These are phyloP conservation scores for Spodoptera frugiperda DNA, from an alignment of 1,140 invertebrate genomes.

Conservation along the genomic window DNA sequence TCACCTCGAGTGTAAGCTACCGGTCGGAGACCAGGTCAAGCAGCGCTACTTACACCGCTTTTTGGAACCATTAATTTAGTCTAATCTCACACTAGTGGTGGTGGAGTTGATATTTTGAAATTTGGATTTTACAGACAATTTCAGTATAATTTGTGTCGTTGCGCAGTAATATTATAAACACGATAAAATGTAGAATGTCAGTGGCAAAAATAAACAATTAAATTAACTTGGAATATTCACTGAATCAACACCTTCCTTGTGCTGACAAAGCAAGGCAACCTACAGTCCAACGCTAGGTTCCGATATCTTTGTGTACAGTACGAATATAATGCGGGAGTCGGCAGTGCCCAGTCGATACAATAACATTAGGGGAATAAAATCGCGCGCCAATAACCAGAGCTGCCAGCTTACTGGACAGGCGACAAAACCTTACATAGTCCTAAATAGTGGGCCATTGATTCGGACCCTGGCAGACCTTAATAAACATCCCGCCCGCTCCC, in stretches of 20 bases:
- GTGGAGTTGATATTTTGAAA: background rate
- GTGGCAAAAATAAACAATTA: background rate
- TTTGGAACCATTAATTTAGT: slow-evolving; percentile 3
- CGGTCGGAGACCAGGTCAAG: slow-evolving; percentile 10
- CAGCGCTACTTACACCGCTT: slow-evolving; percentile 1
- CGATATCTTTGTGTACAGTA: background rate
- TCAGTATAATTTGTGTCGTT: too few species aligned
- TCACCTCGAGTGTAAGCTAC: slow-evolving; percentile 5
- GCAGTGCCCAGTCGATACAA: background rate
- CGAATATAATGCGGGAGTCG: background rate
- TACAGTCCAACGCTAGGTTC: too few species aligned
- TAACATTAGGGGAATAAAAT: slow-evolving; percentile 38
- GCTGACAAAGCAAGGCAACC: too few species aligned
- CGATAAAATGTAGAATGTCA: too few species aligned
- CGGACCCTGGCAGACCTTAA: slow-evolving; percentile 53
- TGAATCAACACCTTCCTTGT: too few species aligned
- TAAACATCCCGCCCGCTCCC: slow-evolving; percentile 55
- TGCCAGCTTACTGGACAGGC: slow-evolving; percentile 3
- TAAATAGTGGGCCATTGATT: slow-evolving; percentile 62
- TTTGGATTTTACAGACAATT: too few species aligned
- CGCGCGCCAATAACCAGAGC: background rate
- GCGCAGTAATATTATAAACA: too few species aligned
- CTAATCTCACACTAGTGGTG: background rate
- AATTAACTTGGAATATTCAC: background rate
- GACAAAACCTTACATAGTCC: slow-evolving; percentile 48